A percentile compares a stretch with the other conserved stretches of the same genome.
Evolutionary conservation across 2,888 invertebrate species (phyloP).

Genomic region (Stenotaenia linearis): DNA sequence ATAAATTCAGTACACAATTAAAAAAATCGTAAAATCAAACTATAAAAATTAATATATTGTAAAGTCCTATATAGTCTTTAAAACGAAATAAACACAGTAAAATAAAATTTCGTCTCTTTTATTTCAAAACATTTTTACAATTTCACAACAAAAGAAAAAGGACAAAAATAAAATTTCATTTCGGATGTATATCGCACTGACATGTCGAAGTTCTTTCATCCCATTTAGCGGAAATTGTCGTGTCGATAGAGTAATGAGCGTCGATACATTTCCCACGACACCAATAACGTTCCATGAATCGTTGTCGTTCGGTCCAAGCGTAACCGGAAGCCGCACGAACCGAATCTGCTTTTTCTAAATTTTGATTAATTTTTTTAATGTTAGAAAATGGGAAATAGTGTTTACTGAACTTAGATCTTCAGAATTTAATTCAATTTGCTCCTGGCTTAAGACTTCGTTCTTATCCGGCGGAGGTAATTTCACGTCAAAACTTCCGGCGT

Average conservation of each 20-base stretch:
- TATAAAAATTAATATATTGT: not conserved
- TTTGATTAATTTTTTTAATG: not conserved
- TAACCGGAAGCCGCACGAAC: slow-evolving; percentile 1
- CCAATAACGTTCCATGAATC: slow-evolving; percentile 26
- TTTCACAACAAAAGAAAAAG: not conserved
- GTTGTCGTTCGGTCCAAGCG: not conserved
- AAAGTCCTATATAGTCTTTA: no score
- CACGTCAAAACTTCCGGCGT: no score
- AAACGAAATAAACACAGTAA: no score
- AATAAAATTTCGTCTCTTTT: no score
- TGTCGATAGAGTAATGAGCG: not conserved
- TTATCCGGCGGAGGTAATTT: no score
- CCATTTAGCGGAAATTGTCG: not conserved
- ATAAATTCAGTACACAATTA: not conserved
- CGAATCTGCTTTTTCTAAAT: not conserved
- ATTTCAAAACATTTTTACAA: not conserved
- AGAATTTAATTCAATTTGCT: no score
- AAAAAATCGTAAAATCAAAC: not conserved
- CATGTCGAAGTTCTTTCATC: not conserved
- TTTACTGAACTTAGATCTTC: no score
- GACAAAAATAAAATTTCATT: not conserved
- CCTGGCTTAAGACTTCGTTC: no score
- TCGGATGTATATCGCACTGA: not conserved
- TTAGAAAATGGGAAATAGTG: not conserved
- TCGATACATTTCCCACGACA: slow-evolving; percentile 14